Percentiles rank a stretch among this genome's conserved stretches.
These are phyloP conservation scores for Actenoides lindsayi DNA, from an alignment of 2,113 vertebrate genomes.

Conservation along the genomic window DNA sequence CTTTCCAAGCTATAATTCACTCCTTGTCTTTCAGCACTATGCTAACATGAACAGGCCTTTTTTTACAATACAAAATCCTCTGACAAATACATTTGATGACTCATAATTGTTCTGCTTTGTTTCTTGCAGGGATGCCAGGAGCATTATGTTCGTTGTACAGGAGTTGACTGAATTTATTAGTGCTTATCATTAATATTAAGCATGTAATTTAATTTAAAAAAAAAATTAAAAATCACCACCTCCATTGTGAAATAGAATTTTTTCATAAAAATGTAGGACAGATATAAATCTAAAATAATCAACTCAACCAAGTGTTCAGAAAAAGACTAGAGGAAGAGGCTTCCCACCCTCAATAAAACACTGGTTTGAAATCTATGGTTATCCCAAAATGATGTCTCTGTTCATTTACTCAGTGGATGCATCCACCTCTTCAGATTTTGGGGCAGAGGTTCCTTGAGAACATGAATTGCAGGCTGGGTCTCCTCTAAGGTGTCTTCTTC, in stretches of 20 bases:
- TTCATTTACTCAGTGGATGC: not conserved
- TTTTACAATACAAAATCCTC: slow-evolving; percentile 55
- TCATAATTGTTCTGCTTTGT: slow-evolving; percentile 70
- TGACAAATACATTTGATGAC: slow-evolving; percentile 65
- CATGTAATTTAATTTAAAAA: not conserved
- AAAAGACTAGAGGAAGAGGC: not conserved
- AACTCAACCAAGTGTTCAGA: not conserved
- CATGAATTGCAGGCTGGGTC: not conserved
- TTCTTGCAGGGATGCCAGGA: slow-evolving; percentile 56
- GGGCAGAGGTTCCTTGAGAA: not conserved
- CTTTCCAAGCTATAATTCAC: slow-evolving; percentile 70
- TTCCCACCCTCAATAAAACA: not conserved
- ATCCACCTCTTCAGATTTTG: not conserved
- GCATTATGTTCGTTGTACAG: slow-evolving; percentile 12
- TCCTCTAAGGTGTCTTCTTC: not conserved
- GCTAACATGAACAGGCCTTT: slow-evolving; percentile 53
- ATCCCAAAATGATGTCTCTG: not conserved
- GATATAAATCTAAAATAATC: not conserved
- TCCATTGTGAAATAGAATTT: not conserved
- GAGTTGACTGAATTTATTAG: slow-evolving; percentile 41
- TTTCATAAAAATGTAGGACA: not conserved
- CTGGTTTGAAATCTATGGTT: not conserved
- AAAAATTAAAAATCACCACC: not conserved
- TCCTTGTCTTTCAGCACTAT: slow-evolving; percentile 64
- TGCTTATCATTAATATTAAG: slow-evolving; percentile 23